Evolutionary conservation across 2,113 vertebrate species (phyloP), one percentile per base, ranked within the genome.

Genomic region (Circaetus cinerascens): DNA sequence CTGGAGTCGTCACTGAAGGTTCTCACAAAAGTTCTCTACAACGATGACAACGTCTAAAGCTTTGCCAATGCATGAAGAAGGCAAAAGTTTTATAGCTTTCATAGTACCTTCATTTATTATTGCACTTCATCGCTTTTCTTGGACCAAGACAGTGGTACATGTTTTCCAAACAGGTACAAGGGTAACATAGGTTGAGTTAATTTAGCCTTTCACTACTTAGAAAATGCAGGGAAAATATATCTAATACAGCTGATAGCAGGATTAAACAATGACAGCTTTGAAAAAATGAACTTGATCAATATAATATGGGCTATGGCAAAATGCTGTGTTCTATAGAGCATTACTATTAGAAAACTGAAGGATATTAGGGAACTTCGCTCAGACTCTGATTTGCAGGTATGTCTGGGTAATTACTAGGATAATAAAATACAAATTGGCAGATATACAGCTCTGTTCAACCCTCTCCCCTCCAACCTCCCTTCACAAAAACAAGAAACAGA

Each of bases 381-480:
- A 74, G 27, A 30, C 19, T 50, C 38, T 27, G 48, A 89, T 85
- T 84, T 87, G 84, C 56, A 71, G n/a, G 29, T 71, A 46, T 43
- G 38, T 41, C 38, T 67, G 38, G 8, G 38, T 59, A 67, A 74
- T 57, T 72, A 68, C 4, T 46, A 36, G 20, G 75, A 64, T 50
- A 88, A 67, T 0, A 78, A 68, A 81, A 67, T 4, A 63, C 8
- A 81, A 82, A 68, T 2, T 43, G 34, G 26, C 36, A 86, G 29
- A 89, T 13, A 80, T 0, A 81, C 11, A 89, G 36, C 26, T 78
- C 41, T 19, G 4, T 53, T 71, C 38, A 85, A 57, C 1, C 3
- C 7, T 1, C 8, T 73, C 9, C 56, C 11, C 15, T 50, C 15
- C 38, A 64, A 34, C 0, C 1, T 2, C 3, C 9, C 9, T 80